Conservation (phyloP, 2,888 invertebrate species). For the Yponomeuta plumbellus region DNA sequence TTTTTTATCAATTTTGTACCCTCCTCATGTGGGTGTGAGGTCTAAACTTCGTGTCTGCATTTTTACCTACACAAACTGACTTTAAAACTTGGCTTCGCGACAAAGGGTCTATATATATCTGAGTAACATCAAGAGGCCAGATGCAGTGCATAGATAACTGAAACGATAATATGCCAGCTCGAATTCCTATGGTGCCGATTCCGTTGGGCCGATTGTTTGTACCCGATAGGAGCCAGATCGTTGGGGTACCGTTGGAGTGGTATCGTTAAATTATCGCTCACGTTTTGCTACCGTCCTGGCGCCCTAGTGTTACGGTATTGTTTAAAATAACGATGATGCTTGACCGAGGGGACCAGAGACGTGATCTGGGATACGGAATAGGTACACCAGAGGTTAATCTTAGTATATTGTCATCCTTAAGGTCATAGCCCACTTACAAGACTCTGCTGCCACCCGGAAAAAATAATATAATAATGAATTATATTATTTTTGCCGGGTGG, state of each 20-base stretch:
- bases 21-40: no score
- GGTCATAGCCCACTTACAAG: no score
- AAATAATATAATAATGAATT: no score
- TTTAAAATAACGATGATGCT: slow-evolving; percentile 36
- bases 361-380: slow-evolving; percentile 1
- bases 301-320: slow-evolving; percentile 51
- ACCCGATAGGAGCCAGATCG: slow-evolving; percentile 19
- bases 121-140: slow-evolving; percentile 10
- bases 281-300: slow-evolving; percentile 66
- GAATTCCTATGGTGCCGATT: slow-evolving; percentile 67
- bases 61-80: no score
- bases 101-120: not conserved
- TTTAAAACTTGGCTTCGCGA: not conserved
- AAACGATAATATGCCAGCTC: slow-evolving; percentile 36
- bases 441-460: no score
- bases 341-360: slow-evolving; percentile 8
- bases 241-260: slow-evolving; percentile 53
- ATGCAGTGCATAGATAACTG: slow-evolving; percentile 41
- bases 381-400: not conserved
- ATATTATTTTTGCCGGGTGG: no score
- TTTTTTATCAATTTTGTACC: no score
- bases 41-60: no score
- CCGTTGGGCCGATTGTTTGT: slow-evolving; percentile 63
- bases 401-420: not conserved
- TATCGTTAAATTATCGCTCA: slow-evolving; percentile 72